A percentile compares a stretch with the other conserved stretches of the same genome.
These are phyloP conservation scores for Mastacembelus armatus DNA, from an alignment of 2,797 vertebrate species.

Conservation along the genomic window DNA sequence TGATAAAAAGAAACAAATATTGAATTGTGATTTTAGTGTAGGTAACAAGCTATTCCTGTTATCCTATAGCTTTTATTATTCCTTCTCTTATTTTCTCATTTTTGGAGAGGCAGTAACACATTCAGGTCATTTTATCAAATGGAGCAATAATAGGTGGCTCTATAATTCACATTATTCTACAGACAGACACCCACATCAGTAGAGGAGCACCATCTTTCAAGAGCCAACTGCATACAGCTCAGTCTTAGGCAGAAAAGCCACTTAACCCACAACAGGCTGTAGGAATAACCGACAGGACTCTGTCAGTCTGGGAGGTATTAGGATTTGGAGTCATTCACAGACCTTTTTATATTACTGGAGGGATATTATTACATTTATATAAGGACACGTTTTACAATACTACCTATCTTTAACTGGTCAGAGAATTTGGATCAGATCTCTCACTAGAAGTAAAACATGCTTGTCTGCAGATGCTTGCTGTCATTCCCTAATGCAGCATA, in stretches of 20 bases:
- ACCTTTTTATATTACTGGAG: conserved; percentile 36
- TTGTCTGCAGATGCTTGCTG: too few relatives aligned
- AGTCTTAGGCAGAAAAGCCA: conserved; percentile 52
- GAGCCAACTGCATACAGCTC: conserved; percentile 43
- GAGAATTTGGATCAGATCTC: not conserved
- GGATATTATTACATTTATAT: conserved; percentile 16
- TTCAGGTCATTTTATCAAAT: conserved; percentile 26
- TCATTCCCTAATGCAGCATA: not conserved
- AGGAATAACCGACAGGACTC: conserved; percentile 42
- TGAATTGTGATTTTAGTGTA: conserved; percentile 14
- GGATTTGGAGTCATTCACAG: conserved; percentile 44
- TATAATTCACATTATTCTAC: conserved; percentile 39
- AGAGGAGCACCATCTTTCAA: conserved; percentile 16
- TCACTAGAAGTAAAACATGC: too few relatives aligned
- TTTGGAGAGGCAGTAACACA: conserved; percentile 8
- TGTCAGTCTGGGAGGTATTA: conserved; percentile 60
- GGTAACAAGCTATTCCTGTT: conserved; percentile 10
- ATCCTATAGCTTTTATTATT: too few relatives aligned
- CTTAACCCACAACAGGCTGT: conserved; percentile 59
- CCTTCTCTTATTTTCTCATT: conserved; percentile 4
- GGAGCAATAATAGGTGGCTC: conserved; percentile 26
- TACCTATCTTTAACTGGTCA: not conserved
- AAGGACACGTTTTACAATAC: conserved; percentile 9
- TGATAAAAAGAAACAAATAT: conserved; percentile 4
- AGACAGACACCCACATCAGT: conserved; percentile 24